Base-by-base conservation (phyloP, 2,888 invertebrate species). In the Pandemis cinnamomeana region DNA sequence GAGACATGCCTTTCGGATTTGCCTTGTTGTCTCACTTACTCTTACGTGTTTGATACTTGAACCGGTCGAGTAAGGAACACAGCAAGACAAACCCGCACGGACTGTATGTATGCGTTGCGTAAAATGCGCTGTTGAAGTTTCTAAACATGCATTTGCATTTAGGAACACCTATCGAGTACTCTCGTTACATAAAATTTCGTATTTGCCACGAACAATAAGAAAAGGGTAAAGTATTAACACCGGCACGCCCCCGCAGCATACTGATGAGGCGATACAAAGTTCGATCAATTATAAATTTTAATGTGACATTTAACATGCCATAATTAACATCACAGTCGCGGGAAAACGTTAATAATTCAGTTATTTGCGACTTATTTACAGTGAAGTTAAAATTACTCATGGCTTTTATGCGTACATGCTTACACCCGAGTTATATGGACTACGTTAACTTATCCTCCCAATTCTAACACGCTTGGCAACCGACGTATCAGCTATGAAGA, bases 241-340 rank as follows among this genome's bases (percentile, higher is more conserved):
- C 42, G 46, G n/a, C 55, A 13, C 71, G 51, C 64, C 36, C 64
- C 64, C 64, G 55, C 15, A 46, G 67, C 61, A 72, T 61, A 67
- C n/a, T 42, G 42, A 72, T 60, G 51, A 66, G 42, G 27, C 27
- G 27, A 60, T 42, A 36, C 67, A 72, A 72, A 72, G 71, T 67
- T 61, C 71, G 5, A 8, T 10, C 41, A 67, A n/a, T 48, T 46
- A 63, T 67, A 48, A 42, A 67, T 71, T 67, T 61, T 67, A 20
- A 66, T 7, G 61, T 61, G 71, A 67, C 67, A 72, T 72, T 71
- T 67, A 44, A 66, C 60, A 41, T 20, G 20, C 67, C 61, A n/a
- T 42, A 61, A 72, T 72, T 41, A 51, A 51, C 27, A 36, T 36
- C 27, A 36, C 41, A 60, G 58, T 60, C 27, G 13, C 58, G 5